These are phyloP conservation scores for Macrotus californicus DNA, from an alignment of 2,113 vertebrate species.

Conservation along the genomic window DNA sequence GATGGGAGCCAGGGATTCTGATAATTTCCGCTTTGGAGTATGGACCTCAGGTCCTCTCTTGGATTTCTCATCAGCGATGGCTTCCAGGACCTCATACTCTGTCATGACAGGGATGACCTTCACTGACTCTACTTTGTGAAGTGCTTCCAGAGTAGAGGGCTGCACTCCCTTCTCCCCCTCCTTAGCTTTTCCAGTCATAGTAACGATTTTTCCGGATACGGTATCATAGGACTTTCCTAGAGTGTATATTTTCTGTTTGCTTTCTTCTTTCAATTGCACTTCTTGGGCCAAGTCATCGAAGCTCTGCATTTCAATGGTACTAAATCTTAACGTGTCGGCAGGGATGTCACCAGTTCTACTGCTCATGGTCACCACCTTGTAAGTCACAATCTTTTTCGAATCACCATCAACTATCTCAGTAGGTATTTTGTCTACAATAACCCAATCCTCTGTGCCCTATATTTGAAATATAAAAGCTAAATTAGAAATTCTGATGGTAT, in stretches of 20 bases:
- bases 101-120: conserved; percentile 77
- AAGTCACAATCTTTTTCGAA: conserved; percentile 83
- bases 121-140: conserved; percentile 66
- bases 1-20: conserved; percentile 82
- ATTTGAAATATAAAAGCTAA: conserved; percentile 89
- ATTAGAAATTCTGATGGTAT: conserved; percentile 80
- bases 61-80: conserved; percentile 77
- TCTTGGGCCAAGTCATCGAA: conserved; percentile 87
- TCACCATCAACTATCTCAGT: conserved; percentile 88
- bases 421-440: conserved; percentile 91
- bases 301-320: conserved; percentile 79
- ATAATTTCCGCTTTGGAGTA: conserved; percentile 74
- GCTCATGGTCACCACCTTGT: conserved; percentile 86
- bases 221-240: conserved; percentile 90
- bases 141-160: conserved; percentile 63
- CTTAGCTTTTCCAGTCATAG: conserved; percentile 82
- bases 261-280: conserved; percentile 81
- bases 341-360: conserved; percentile 79
- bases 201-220: conserved; percentile 84
- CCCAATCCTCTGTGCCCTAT: conserved; percentile 89
- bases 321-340: conserved; percentile 77
- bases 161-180: conserved; percentile 74
- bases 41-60: conserved; percentile 79
- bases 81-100: conserved; percentile 85
- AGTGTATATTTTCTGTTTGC: conserved; percentile 84